A percentile compares a stretch with the other conserved stretches of the same genome.
Conservation (phyloP, 2,797 vertebrate genomes). For the Carcharodon carcharias region DNA sequence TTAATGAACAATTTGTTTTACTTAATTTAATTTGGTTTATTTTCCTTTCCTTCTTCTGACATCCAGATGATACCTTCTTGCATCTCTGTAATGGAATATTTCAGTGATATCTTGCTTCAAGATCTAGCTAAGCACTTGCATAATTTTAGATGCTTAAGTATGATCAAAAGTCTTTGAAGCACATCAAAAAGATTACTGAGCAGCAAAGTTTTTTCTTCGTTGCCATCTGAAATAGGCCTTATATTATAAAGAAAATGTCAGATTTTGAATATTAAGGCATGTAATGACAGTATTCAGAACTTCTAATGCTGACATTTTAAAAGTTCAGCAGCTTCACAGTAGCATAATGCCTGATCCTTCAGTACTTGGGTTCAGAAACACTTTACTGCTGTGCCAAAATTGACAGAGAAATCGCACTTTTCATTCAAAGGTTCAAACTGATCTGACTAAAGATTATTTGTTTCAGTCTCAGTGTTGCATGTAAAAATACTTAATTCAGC, state of each 20-base stretch:
- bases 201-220: not conserved
- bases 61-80: not conserved
- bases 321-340: not conserved
- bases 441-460: not conserved
- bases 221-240: not conserved
- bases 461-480: not conserved
- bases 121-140: not conserved
- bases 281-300: constrained; percentile 17
- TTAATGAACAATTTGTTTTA: no score
- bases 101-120: not conserved
- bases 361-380: not conserved
- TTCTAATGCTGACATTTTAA: not conserved
- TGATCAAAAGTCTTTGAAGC: not conserved
- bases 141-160: not conserved
- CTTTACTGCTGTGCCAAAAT: not conserved
- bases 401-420: not conserved
- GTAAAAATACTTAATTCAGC: not conserved
- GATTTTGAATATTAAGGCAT: constrained; percentile 11
- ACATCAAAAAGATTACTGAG: not conserved
- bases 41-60: not conserved
- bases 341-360: not conserved
- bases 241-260: constrained; percentile 29
- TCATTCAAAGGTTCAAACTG: not conserved
- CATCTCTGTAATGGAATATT: not conserved
- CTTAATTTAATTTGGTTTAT: not conserved